Conservation (phyloP, 2,797 vertebrate species). For the Sebastes flavidus region DNA sequence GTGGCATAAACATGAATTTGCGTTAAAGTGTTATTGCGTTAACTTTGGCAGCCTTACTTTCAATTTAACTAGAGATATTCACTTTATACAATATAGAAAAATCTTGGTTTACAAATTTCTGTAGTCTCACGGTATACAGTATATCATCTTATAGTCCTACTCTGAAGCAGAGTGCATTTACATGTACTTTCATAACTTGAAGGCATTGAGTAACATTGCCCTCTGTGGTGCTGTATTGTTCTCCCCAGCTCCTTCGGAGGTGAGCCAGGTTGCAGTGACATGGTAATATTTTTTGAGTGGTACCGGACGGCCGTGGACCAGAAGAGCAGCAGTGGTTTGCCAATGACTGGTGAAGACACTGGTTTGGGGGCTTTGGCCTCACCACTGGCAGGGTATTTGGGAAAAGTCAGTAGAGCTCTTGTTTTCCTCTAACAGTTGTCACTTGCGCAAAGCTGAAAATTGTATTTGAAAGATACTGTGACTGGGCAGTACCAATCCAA, state of each 20-base stretch:
- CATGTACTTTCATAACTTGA: not conserved
- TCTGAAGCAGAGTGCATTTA: no score
- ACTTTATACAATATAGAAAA: not conserved
- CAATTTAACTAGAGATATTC: not conserved
- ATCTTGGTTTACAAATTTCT: not conserved
- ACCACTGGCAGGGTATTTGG: conserved; percentile 96
- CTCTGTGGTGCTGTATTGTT: conserved; percentile 26
- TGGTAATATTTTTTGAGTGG: conserved; percentile 89
- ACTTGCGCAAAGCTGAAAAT: conserved; percentile 91
- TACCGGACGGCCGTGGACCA: conserved; percentile 83
- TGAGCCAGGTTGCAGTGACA: conserved; percentile 85
- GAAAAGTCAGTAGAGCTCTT: conserved; percentile 98
- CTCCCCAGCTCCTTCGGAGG: conserved; percentile 85
- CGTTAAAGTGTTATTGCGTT: no score
- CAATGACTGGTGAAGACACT: conserved; percentile 93
- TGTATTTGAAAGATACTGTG: conserved; percentile 62
- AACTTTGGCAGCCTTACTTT: not conserved
- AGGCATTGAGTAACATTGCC: conserved; percentile 5
- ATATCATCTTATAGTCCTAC: not conserved
- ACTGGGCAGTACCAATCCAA: conserved; percentile 59
- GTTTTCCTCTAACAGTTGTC: conserved; percentile 86
- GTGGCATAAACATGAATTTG: no score
- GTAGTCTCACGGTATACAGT: not conserved
- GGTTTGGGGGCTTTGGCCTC: conserved; percentile 92
- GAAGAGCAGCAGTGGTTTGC: conserved; percentile 89